Evolutionary conservation across 2,888 invertebrate species (phyloP).

Genomic region (Oscheius sp.): DNA sequence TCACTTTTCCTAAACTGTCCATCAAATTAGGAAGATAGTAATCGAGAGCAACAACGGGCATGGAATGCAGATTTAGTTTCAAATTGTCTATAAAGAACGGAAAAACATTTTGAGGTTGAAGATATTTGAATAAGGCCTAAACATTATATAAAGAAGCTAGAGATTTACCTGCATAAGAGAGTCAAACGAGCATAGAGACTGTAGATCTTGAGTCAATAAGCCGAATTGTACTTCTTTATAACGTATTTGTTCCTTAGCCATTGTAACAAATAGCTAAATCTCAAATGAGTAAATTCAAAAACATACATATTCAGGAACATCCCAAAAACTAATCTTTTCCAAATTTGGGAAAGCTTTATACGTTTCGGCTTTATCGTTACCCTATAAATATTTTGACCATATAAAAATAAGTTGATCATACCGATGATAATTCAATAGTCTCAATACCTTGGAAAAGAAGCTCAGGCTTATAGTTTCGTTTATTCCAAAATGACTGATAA

Average conservation of each 20-base stretch:
- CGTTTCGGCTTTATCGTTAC: not conserved
- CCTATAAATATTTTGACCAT: not conserved
- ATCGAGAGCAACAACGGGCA: constrained; percentile 43
- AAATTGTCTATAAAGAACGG: not conserved
- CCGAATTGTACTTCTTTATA: constrained; percentile 40
- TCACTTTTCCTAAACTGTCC: constrained; percentile 20
- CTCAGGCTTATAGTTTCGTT: constrained; percentile 10
- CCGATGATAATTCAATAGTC: constrained; percentile 4
- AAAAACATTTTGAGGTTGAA: constrained; percentile 35
- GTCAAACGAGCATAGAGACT: constrained; percentile 44
- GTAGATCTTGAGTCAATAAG: constrained; percentile 29
- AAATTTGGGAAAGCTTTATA: constrained; percentile 26
- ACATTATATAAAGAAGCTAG: too few species aligned
- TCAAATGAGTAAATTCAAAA: not conserved
- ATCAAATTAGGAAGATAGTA: constrained; percentile 48
- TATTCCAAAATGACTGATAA: constrained; percentile 44
- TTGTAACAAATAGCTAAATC: constrained; percentile 36
- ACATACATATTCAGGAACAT: constrained; percentile 38
- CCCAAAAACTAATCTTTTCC: constrained; percentile 42
- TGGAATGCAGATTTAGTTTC: constrained; percentile 39
- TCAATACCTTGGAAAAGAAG: constrained; percentile 3
- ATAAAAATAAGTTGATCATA: not conserved
- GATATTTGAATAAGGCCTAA: constrained; percentile 22
- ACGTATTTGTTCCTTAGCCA: constrained; percentile 15
- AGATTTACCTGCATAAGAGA: constrained; percentile 41